phyloP scores from a whole-genome alignment of 1,140 invertebrate genomes.

The Cataglyphis hispanica region DNA sequence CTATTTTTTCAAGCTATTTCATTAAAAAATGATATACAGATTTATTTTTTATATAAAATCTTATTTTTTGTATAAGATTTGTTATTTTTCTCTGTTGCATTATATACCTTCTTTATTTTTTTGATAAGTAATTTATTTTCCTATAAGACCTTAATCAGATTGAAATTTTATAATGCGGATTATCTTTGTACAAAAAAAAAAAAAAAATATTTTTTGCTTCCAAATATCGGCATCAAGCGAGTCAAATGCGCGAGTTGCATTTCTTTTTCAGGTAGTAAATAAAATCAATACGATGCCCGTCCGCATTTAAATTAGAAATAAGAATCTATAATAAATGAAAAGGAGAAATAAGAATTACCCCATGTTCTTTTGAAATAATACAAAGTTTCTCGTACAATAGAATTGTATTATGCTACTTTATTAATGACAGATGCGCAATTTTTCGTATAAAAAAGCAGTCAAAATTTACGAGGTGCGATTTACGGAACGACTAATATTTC shows the following conservation, averaged over 20 bases:
- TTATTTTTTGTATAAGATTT: not conserved
- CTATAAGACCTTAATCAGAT: constrained; percentile 52
- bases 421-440: constrained; percentile 34
- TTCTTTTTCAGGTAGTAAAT: not conserved
- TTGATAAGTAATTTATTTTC: constrained; percentile 17
- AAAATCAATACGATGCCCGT: not conserved
- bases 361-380: not conserved
- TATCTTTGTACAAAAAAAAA: constrained; percentile 34
- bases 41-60: not conserved
- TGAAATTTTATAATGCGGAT: not conserved
- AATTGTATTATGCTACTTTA: constrained; percentile 13
- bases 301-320: no score
- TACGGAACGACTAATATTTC: constrained; percentile 47
- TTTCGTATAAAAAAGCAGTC: constrained; percentile 35
- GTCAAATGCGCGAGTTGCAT: not conserved
- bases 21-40: constrained; percentile 1
- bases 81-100: not conserved
- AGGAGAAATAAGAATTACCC: not conserved
- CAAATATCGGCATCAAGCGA: not conserved
- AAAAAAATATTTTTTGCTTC: not conserved
- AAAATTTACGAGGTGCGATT: constrained; percentile 42
- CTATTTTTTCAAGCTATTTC: constrained; percentile 6
- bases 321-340: not conserved
- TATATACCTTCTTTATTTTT: not conserved
- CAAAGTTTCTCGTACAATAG: not conserved